Percentiles rank a stretch among this genome's conserved stretches.
These are phyloP conservation scores for Gerris buenoi DNA, from an alignment of 1,140 invertebrate species.

Conservation along the genomic window DNA sequence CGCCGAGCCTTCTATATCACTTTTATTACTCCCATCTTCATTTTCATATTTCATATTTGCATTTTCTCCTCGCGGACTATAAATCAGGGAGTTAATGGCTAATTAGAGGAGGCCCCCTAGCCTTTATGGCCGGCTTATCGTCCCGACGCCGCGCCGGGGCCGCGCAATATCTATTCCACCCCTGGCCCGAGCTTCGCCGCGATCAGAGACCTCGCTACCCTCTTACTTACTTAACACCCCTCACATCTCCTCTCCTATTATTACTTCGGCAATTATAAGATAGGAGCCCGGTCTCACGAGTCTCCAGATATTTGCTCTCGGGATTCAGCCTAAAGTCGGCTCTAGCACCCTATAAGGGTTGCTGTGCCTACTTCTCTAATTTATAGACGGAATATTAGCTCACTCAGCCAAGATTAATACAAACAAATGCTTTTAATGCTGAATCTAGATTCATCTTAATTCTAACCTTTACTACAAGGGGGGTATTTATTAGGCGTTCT, in stretches of 20 bases:
- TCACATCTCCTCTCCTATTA: neutral
- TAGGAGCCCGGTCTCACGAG: neutral
- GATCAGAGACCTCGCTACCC: neutral
- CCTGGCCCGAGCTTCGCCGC: neutral
- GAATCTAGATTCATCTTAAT: neutral
- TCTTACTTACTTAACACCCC: neutral
- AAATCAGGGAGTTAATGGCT: slow-evolving; percentile 51
- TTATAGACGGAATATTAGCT: neutral
- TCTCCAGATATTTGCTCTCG: neutral
- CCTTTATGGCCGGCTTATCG: slow-evolving; percentile 4
- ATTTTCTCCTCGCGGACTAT: slow-evolving; percentile 35
- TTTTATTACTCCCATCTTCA: slow-evolving; percentile 63
- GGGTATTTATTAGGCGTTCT: neutral
- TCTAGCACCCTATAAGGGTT: too few species aligned
- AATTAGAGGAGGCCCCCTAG: slow-evolving; percentile 38
- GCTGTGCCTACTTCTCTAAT: neutral
- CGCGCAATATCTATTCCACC: neutral
- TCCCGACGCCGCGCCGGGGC: neutral
- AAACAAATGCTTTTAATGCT: neutral
- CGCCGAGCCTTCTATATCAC: slow-evolving; percentile 57
- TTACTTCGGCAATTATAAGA: neutral
- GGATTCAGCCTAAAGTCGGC: neutral
- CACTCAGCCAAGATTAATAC: neutral
- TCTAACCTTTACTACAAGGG: neutral
- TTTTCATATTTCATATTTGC: slow-evolving; percentile 70